Evolutionary conservation across 2,888 invertebrate species (phyloP), one percentile per base, ranked within the genome.

Genomic region (Orchesellides sinensis): DNA sequence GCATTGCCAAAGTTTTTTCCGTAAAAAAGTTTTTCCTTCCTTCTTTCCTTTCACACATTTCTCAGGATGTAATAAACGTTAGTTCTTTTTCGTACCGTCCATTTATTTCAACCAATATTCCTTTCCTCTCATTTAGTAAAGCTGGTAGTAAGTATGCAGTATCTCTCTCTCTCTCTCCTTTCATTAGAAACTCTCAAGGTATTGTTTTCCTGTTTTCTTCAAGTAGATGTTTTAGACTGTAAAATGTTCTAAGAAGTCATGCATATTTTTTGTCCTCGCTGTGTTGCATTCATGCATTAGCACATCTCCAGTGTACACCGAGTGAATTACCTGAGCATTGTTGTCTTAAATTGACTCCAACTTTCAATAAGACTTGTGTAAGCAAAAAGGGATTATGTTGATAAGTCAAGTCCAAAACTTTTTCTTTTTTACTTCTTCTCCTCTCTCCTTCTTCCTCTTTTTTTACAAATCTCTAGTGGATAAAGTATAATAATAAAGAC

Each of bases 1-100:
- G 52, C 52, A 69, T 78, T 69, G 69, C 61, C 66, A 72, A 66
- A 80, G 66, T 72, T 72, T 80, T 70, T 29, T 69, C 29, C 35
- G 27, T 23, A 52, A 56, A 59, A 27, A 52, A 73, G 17, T 70
- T 66, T 61, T 6, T 65, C 72, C 70, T 66, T 29, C 29, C 65
- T 52, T 47, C 40, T 14, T 35, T 49, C 19, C 47, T 49, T 73
- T 80, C 68, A 27, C 73, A 59, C 66, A 65, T 73, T 45, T 35
- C 45, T 68, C 4, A 29, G n/a, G 35, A 27, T 68, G n/a, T 68
- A 66, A 66, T 56, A 66, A 66, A 77, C 49, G 74, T 63, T 74
- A 63, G 27, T 63, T 29, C 63, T 61, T 47, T 61, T 59, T 59
- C 12, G 29, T 47, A 63, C 72, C 49, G 49, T 69, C 52, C 54